Conservation (phyloP, 2,888 invertebrate genomes). For the Dorcus hopei region DNA sequence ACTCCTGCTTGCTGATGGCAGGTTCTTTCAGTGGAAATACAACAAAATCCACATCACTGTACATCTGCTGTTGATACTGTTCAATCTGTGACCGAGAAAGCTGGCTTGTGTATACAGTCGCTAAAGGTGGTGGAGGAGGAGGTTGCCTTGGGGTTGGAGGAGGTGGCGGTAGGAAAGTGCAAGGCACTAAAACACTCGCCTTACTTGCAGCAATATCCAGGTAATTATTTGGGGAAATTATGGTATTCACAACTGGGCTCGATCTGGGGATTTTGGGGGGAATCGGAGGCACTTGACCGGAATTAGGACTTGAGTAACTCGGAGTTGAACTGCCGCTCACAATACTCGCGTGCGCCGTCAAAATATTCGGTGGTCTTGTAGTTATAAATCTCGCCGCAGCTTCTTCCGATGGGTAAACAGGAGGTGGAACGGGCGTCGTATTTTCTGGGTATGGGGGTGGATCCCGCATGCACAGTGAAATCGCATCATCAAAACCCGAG, state of each 20-base stretch:
- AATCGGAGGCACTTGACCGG: conserved; percentile 41
- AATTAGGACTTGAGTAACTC: conserved; percentile 53
- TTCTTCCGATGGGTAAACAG: conserved; percentile 64
- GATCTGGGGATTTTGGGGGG: conserved; percentile 50
- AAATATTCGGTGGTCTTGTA: conserved; percentile 70
- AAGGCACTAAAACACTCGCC: conserved; percentile 50
- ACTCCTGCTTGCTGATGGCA: conserved; percentile 85
- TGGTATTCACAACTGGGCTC: conserved; percentile 47
- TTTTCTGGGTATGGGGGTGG: conserved; percentile 66
- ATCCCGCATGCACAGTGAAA: conserved; percentile 51
- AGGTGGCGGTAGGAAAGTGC: conserved; percentile 56
- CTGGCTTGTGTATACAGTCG: conserved; percentile 69
- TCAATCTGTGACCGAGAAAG: conserved; percentile 75
- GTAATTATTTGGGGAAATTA: conserved; percentile 61
- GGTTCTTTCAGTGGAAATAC: conserved; percentile 89
- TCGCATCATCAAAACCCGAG: conserved; percentile 37
- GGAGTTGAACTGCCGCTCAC: conserved; percentile 63
- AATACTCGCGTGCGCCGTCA: conserved; percentile 72
- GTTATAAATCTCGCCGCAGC: conserved; percentile 74
- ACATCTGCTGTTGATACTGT: conserved; percentile 84
- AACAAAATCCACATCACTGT: conserved; percentile 88
- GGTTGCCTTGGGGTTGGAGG: conserved; percentile 63
- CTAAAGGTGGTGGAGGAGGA: conserved; percentile 65
- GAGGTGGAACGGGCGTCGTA: conserved; percentile 52
- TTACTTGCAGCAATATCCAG: conserved; percentile 60